phyloP scores from a whole-genome alignment of 2,888 invertebrate genomes.

The Rhingia campestris region DNA sequence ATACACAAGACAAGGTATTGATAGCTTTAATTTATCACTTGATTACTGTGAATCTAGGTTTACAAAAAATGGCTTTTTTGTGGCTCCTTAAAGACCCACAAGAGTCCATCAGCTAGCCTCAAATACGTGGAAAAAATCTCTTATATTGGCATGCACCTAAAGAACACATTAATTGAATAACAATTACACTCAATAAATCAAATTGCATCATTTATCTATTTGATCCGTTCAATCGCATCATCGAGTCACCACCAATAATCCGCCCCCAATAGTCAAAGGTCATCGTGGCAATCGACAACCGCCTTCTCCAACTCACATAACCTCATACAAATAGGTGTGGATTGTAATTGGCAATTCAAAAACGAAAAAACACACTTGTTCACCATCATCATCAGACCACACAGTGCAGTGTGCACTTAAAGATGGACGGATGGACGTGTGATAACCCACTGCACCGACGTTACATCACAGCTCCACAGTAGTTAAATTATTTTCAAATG shows the following conservation, averaged over 20 bases:
- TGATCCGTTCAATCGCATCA: slow-evolving; percentile 35
- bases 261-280: slow-evolving; percentile 40
- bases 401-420: slow-evolving; percentile 30
- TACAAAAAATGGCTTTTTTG: no score
- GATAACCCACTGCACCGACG: slow-evolving; percentile 36
- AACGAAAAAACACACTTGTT: slow-evolving; percentile 2
- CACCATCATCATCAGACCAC: slow-evolving; percentile 41
- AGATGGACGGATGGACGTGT: slow-evolving; percentile 55
- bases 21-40: no score
- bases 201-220: slow-evolving; percentile 30
- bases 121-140: no score
- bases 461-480: slow-evolving; percentile 9
- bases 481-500: slow-evolving; percentile 52
- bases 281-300: slow-evolving; percentile 55
- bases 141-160: no score
- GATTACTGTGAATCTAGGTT: no score
- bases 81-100: no score
- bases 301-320: slow-evolving; percentile 59
- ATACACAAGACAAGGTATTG: no score
- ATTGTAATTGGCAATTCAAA: slow-evolving; percentile 37
- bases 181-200: neutral
- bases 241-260: neutral
- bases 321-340: slow-evolving; percentile 64
- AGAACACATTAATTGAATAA: neutral
- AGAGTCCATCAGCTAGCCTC: no score